phyloP scores from a whole-genome alignment of 2,113 vertebrate species.

The Thomomys bottae region DNA sequence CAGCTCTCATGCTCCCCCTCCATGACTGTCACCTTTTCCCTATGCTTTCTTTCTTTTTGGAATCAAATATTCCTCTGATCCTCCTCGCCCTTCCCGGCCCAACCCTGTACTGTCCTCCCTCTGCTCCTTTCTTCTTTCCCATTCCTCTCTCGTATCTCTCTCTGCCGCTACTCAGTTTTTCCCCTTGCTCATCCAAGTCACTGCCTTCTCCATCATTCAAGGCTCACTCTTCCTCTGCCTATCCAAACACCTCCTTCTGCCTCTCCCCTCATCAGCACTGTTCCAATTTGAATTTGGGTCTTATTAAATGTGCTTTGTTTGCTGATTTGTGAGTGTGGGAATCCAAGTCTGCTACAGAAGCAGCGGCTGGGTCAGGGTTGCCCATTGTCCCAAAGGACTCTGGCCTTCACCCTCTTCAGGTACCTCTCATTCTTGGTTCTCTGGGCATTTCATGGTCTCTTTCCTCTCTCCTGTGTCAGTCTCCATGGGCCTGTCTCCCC shows the following conservation, averaged over 20 bases:
- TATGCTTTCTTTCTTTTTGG: background rate
- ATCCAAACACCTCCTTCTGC: background rate
- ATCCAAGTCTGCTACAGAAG: background rate
- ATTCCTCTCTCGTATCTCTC: background rate
- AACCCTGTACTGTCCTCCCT: background rate
- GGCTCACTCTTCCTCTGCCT: background rate
- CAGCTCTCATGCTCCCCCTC: background rate
- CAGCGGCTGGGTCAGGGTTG: background rate
- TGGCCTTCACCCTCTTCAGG: background rate
- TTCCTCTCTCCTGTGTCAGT: slow-evolving; percentile 1
- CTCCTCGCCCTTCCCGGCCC: too few species aligned
- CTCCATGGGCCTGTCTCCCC: background rate
- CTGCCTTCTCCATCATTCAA: background rate
- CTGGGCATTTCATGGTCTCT: background rate
- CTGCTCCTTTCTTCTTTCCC: background rate
- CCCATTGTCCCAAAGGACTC: background rate
- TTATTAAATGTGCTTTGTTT: background rate
- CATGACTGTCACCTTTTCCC: background rate
- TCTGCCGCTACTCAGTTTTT: background rate
- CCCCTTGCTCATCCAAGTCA: background rate
- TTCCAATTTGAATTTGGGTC: background rate
- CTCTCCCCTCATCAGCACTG: background rate
- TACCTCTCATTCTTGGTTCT: background rate
- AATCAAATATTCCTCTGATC: background rate
- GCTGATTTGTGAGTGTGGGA: background rate